phyloP scores from a whole-genome alignment of 1,140 invertebrate genomes.

The Zophobas morio region DNA sequence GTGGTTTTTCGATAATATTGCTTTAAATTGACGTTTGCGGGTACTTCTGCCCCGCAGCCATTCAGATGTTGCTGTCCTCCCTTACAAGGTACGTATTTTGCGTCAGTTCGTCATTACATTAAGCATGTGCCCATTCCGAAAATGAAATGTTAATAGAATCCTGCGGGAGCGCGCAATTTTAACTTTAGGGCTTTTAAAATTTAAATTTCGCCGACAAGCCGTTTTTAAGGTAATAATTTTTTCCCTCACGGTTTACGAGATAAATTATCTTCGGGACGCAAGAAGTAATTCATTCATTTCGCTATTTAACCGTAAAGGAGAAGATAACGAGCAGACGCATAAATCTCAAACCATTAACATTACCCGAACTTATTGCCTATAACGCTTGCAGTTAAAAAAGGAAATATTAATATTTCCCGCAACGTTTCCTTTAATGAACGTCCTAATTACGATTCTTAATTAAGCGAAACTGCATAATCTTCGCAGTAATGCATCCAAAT shows the following conservation, averaged over 20 bases:
- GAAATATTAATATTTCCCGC: neutral
- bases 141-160: slow-evolving; percentile 7
- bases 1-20: too few relatives aligned
- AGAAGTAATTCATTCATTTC: slow-evolving; percentile 33
- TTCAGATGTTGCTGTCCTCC: too few relatives aligned
- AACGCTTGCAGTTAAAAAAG: slow-evolving; percentile 16
- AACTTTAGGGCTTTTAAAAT: neutral
- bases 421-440: slow-evolving; percentile 39
- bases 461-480: slow-evolving; percentile 50
- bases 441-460: slow-evolving; percentile 56
- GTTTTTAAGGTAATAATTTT: slow-evolving; percentile 23
- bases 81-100: too few relatives aligned
- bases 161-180: neutral
- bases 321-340: slow-evolving; percentile 33
- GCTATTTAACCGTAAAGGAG: slow-evolving; percentile 35
- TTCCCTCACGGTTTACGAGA: slow-evolving; percentile 31
- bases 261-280: slow-evolving; percentile 32
- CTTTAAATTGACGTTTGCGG: too few relatives aligned
- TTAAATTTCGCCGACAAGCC: slow-evolving; percentile 9
- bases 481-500: slow-evolving; percentile 42
- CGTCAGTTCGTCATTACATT: too few relatives aligned
- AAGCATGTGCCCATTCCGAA: too few relatives aligned
- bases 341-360: slow-evolving; percentile 35
- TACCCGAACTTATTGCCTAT: slow-evolving; percentile 27
- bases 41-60: too few relatives aligned